Evolutionary conservation across 2,797 vertebrate genomes (phyloP), one percentile per base, ranked within the genome.

Genomic region (Percopsis omiscomaycus): DNA sequence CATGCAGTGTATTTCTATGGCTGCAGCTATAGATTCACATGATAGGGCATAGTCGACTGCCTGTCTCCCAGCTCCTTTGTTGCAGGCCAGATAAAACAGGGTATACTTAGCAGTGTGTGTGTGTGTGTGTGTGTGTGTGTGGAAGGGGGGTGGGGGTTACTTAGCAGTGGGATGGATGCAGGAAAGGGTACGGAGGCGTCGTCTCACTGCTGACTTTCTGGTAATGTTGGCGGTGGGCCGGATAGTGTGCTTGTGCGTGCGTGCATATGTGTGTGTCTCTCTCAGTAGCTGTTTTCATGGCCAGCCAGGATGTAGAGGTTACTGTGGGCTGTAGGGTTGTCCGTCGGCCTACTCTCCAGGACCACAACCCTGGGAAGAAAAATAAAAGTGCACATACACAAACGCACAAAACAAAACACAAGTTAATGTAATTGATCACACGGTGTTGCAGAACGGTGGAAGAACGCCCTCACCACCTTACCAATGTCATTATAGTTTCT

Each of bases 201-300:
- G 14, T 45, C 32, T 9, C 15, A 22, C 45, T 15, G 44, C 32
- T 59, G 45, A 14, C 16, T 30, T 27, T 47, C 45, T 27, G 28
- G 14, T 28, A 48, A 46, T 49, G 27, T 32, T 45, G 48, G 62
- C 28, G 45, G 54, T 55, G 16, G 75, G 62, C 55, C 13, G 8
- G 47, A 37, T 1, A 49, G 67, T 51, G 71, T 29, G 59, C 79
- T 46, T 42, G 47, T 46, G 30, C 54, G 46, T 51, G 30, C 42
- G 9, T 51, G 51, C 54, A 28, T 66, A 44, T 9, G 50, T 60
- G 76, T 73, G 67, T 46, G 69, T 57, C 72, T 69, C 45, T 68
- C 75, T 98, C 94, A 98, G 94, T 98, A 98, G 91, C 96, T 99
- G 94, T 98, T 98, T 84, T 98, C 96, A 0, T 99, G 97, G 74